phyloP scores from a whole-genome alignment of 1,140 invertebrate genomes.

The Drosophila azteca region DNA sequence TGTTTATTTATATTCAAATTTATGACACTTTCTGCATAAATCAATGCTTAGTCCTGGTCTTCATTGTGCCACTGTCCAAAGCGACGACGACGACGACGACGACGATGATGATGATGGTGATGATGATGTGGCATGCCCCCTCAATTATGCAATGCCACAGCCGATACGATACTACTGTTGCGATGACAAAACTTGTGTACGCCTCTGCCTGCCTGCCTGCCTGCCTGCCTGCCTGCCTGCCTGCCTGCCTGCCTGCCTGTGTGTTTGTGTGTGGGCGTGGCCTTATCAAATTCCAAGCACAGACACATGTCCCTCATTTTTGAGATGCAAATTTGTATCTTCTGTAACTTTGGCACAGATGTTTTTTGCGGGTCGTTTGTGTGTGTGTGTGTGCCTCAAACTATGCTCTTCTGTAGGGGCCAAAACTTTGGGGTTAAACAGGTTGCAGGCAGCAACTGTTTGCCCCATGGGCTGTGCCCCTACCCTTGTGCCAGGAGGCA shows the following conservation, averaged over 20 bases:
- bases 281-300: constrained; percentile 49
- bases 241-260: too few relatives aligned
- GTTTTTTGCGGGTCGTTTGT: constrained; percentile 61
- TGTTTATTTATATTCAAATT: constrained; percentile 67
- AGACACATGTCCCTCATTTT: constrained; percentile 52
- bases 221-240: too few relatives aligned
- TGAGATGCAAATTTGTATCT: constrained; percentile 32
- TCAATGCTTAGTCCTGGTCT: constrained; percentile 32
- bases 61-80: too few relatives aligned
- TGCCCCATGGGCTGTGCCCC: too few relatives aligned
- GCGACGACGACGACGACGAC: too few relatives aligned
- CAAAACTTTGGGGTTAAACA: constrained; percentile 34
- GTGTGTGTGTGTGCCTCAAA: constrained; percentile 19
- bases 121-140: constrained; percentile 19
- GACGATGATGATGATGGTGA: neutral
- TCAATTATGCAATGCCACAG: constrained; percentile 53
- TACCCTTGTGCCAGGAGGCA: constrained; percentile 14
- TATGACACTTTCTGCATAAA: constrained; percentile 57
- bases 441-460: constrained; percentile 12
- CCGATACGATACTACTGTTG: neutral
- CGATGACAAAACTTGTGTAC: constrained; percentile 14
- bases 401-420: constrained; percentile 34
- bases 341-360: constrained; percentile 23
- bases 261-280: constrained; percentile 7
- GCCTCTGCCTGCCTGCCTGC: neutral